Base-by-base conservation (phyloP, 2,888 invertebrate genomes). In the Sarcophaga rosellei region DNA sequence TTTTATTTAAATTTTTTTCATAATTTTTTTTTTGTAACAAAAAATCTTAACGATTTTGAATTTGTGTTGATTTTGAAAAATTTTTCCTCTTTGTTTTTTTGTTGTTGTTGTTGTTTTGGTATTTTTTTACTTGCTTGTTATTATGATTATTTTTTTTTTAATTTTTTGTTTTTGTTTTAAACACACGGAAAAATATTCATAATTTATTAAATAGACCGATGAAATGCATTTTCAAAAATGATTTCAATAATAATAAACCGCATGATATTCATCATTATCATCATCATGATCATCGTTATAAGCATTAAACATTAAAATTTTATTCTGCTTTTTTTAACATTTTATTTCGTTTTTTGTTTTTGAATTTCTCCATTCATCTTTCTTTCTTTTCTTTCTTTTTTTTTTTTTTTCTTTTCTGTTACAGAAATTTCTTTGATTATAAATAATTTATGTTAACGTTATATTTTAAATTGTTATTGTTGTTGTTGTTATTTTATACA, bases 141-240 rank as follows among this genome's bases (percentile, higher is more conserved):
- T 69, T 69, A 57, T 57, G 15, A 59, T n/a, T 10, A 12, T 47
- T 47, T 53, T 17, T 2, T 74, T 35, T 61, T n/a, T 15, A 25
- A 68, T 65, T 63, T 47, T 15, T 53, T 53, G 53, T 17, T 53
- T 53, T 15, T 53, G 17, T 53, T 53, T 53, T 17, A 53, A 53
- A 12, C 11, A 62, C 65, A 47, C n/a, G 1, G 23, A 76, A 53
- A 73, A 70, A 65, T 81, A 84, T 84, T 59, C 70, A 84, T 47
- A 75, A 53, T 53, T 75, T 75, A 86, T 81, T 81, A 84, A 86
- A 77, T 86, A 78, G 86, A 86, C 84, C 86, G 86, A 84, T 81
- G 84, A 86, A 86, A 78, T 84, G 81, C 84, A 86, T 75, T 84
- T 53, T 75, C 15, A 35, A 70, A 66, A 57, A 53, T 53, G 0